Evolutionary conservation across 2,113 vertebrate genomes (phyloP), one percentile per base, ranked within the genome.

Genomic region (Eubucco bourcierii): DNA sequence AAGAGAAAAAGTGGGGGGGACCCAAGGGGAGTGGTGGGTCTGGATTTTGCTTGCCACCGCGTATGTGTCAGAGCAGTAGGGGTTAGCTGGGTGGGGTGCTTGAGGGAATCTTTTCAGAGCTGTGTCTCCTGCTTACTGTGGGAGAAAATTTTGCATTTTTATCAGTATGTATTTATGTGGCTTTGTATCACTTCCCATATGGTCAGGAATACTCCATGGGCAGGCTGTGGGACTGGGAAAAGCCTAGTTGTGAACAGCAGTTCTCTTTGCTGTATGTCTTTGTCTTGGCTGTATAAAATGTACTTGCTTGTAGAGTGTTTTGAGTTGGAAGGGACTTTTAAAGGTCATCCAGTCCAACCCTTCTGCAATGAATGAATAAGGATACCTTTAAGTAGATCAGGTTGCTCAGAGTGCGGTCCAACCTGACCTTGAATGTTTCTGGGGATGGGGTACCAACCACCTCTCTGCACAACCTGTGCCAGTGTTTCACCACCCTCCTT

Each of bases 191-290:
- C 18, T 91, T 78, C 5, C 17, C 3, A 0, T 3, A 15, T 15
- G 28, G 31, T 17, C 15, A 64, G 61, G 63, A 60, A 25, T 46
- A 1, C 1, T 53, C 4, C 3, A 1, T 5, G 4, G 25, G 31
- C 21, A 41, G 27, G 17, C 50, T 70, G n/a, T 5, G 34, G 65
- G 76, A 16, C 23, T 39, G 39, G 52, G 53, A 64, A 7, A 71
- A 68, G 31, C 6, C 28, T 14, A 2, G 23, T 25, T 1, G 0
- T 7, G 5, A 20, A 3, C 0, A 44, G 24, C 2, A 1, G 5
- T 68, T 76, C 21, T 65, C 34, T 67, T 37, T 58, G 31, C 25
- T 37, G 1, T 2, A 3, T 53, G 29, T 18, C 34, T 71, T 71
- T 63, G n/a, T 46, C 44, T 72, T 41, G n/a, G 2, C 31, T 75